A percentile compares a stretch with the other conserved stretches of the same genome.
Evolutionary conservation across 1,140 invertebrate genomes (phyloP).

Genomic region (Acyrthosiphon pisum): DNA sequence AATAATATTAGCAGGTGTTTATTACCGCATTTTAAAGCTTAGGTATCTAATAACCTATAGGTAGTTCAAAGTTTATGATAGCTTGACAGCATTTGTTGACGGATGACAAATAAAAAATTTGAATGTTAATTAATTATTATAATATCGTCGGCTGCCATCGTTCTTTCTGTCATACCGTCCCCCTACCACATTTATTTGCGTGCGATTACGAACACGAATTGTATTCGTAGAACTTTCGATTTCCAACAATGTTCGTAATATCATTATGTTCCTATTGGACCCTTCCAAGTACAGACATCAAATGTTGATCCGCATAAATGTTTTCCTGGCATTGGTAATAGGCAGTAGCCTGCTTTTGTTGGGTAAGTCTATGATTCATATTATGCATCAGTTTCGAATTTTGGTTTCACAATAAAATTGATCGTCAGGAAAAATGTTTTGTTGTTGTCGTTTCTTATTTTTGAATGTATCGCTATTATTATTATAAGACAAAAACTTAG

Average conservation of each 20-base stretch:
- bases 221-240: background rate
- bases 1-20: background rate
- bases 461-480: background rate
- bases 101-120: background rate
- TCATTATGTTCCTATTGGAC: slow-evolving; percentile 5
- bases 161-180: background rate
- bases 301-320: slow-evolving; percentile 38
- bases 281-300: background rate
- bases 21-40: background rate
- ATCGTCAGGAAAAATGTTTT: background rate
- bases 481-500: background rate
- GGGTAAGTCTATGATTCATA: background rate
- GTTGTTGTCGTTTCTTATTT: background rate
- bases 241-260: background rate
- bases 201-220: background rate
- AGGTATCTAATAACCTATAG: background rate
- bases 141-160: background rate
- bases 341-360: background rate
- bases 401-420: background rate
- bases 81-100: background rate
- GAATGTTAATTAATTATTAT: background rate
- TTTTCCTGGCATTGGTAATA: background rate
- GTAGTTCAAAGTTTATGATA: background rate
- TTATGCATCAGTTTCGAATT: background rate
- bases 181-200: background rate